Conservation (phyloP, 2,797 vertebrate species). For the Cyprinodon diabolis region DNA sequence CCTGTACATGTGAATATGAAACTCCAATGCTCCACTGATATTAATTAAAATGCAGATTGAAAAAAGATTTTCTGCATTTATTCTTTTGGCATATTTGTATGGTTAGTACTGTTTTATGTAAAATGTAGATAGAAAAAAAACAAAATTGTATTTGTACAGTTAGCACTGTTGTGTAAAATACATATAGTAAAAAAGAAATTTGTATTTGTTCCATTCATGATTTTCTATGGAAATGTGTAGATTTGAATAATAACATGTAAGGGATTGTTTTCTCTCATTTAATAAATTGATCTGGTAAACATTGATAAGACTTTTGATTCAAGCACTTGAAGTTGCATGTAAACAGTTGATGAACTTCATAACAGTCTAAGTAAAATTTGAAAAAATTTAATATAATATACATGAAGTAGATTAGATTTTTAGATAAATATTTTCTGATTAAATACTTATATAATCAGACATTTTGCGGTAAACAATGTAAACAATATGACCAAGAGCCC, state of each 20-base stretch:
- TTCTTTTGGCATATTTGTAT: background rate
- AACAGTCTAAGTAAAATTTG: too few relatives aligned
- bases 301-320: too few relatives aligned
- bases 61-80: background rate
- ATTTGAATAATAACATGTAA: background rate
- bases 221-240: background rate
- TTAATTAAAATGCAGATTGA: background rate
- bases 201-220: background rate
- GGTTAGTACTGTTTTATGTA: too few relatives aligned
- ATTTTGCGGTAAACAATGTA: too few relatives aligned
- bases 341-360: too few relatives aligned
- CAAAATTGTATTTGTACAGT: background rate
- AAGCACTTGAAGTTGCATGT: too few relatives aligned
- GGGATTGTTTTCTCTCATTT: background rate
- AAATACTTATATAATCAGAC: too few relatives aligned
- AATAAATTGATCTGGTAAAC: background rate
- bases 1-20: background rate
- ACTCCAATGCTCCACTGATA: background rate
- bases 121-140: too few relatives aligned
- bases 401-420: too few relatives aligned
- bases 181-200: background rate
- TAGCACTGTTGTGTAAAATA: background rate
- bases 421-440: too few relatives aligned
- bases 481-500: too few relatives aligned
- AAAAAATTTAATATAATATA: too few relatives aligned